Evolutionary conservation across 2,113 vertebrate species (phyloP).

Genomic region (Callithrix jacchus): DNA sequence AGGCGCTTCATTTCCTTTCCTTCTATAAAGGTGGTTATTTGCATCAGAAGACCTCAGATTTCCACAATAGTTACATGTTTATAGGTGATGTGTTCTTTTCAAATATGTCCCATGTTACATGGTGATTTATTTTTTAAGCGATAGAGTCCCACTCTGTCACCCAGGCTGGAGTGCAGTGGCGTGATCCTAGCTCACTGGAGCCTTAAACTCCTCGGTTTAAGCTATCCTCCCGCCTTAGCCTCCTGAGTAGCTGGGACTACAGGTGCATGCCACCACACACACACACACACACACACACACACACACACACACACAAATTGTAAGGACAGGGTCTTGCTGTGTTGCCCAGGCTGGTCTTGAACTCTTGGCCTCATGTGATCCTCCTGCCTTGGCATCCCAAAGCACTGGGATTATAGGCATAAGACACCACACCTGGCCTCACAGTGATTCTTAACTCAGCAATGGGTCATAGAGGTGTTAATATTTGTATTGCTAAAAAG

Average conservation of each 20-base stretch:
- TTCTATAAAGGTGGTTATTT: neutral
- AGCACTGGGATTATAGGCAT: neutral
- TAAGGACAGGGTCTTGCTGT: neutral
- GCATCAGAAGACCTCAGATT: neutral
- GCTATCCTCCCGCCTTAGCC: neutral
- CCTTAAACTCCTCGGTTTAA: neutral
- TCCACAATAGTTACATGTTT: neutral
- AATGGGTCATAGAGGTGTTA: neutral
- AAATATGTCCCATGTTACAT: neutral
- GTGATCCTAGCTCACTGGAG: neutral
- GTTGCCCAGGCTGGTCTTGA: neutral
- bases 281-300: too few relatives aligned
- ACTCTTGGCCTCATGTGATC: neutral
- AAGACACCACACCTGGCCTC: neutral
- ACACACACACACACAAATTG: neutral
- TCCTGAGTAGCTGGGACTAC: neutral
- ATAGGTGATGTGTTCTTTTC: neutral
- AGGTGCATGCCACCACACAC: neutral
- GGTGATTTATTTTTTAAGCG: neutral
- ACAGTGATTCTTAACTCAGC: neutral
- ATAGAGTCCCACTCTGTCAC: neutral
- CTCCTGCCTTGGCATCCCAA: neutral
- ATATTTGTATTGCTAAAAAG: neutral
- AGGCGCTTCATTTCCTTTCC: neutral
- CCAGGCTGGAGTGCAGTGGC: neutral